phyloP scores from a whole-genome alignment of 1,140 invertebrate genomes.

The Galleria mellonella region DNA sequence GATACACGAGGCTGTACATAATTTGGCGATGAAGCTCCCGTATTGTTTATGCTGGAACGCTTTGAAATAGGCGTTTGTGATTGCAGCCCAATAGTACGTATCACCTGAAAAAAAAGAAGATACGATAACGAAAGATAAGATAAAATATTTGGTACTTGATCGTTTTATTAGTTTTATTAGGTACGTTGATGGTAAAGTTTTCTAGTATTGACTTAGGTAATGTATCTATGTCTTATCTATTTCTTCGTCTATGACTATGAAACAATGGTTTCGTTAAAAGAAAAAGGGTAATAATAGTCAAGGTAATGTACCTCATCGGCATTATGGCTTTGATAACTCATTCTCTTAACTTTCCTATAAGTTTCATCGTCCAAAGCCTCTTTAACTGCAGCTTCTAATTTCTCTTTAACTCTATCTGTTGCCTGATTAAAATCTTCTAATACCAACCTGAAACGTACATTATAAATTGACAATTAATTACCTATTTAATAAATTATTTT shows the following conservation, averaged over 20 bases:
- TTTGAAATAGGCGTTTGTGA: conserved; percentile 31
- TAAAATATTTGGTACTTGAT: not conserved
- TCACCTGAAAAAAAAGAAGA: conserved; percentile 39
- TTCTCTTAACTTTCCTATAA: conserved; percentile 80
- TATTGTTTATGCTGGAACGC: conserved; percentile 35
- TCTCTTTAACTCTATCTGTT: conserved; percentile 41
- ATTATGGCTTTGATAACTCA: conserved; percentile 81
- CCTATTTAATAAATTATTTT: not conserved
- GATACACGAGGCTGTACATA: conserved; percentile 16
- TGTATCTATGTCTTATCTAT: no score
- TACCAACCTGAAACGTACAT: conserved; percentile 43
- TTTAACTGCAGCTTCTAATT: conserved; percentile 77
- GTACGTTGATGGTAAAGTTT: not conserved
- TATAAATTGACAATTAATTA: no score
- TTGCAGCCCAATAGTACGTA: conserved; percentile 49
- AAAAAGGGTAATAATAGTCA: not conserved
- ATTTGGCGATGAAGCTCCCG: conserved; percentile 31
- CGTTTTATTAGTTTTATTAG: no score
- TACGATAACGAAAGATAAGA: no score
- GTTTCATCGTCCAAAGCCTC: conserved; percentile 81
- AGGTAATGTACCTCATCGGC: conserved; percentile 75
- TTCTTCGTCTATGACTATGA: no score
- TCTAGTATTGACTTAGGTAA: no score
- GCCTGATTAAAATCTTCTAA: conserved; percentile 68
- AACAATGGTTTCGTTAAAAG: not conserved